Conservation (phyloP, 35 echinoderm and acorn worm genomes). For the Ophiothrix spiculata region DNA sequence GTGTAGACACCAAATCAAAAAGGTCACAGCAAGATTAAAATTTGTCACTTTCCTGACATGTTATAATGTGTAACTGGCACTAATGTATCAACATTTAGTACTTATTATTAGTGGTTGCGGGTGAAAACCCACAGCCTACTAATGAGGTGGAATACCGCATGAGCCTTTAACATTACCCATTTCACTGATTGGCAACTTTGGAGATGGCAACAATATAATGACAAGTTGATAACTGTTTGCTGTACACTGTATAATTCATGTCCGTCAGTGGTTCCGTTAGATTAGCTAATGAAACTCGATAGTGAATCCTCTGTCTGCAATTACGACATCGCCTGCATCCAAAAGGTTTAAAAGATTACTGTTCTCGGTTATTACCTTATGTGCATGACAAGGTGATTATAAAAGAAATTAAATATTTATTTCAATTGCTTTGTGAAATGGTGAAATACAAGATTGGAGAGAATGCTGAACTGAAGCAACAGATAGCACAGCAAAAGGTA, state of each 20-base stretch:
- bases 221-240: slow-evolving; percentile 1
- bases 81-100: not conserved
- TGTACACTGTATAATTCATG: slow-evolving; percentile 9
- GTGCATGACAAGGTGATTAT: not conserved
- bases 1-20: too few species aligned
- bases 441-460: too few species aligned
- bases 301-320: too few species aligned
- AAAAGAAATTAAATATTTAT: not conserved
- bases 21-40: too few species aligned
- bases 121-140: not conserved
- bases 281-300: too few species aligned
- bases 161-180: slow-evolving; percentile 16
- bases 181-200: not conserved
- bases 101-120: not conserved
- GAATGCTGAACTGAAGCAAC: too few species aligned
- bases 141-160: too few species aligned
- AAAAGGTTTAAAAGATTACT: too few species aligned
- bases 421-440: not conserved
- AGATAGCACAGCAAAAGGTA: not conserved
- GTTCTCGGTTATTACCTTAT: too few species aligned
- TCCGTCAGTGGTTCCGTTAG: not conserved
- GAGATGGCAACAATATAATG: not conserved
- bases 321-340: too few species aligned
- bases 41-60: not conserved
- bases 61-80: not conserved